These are phyloP conservation scores for Myotis pilosus DNA, from an alignment of 2,797 vertebrate species.

Conservation along the genomic window DNA sequence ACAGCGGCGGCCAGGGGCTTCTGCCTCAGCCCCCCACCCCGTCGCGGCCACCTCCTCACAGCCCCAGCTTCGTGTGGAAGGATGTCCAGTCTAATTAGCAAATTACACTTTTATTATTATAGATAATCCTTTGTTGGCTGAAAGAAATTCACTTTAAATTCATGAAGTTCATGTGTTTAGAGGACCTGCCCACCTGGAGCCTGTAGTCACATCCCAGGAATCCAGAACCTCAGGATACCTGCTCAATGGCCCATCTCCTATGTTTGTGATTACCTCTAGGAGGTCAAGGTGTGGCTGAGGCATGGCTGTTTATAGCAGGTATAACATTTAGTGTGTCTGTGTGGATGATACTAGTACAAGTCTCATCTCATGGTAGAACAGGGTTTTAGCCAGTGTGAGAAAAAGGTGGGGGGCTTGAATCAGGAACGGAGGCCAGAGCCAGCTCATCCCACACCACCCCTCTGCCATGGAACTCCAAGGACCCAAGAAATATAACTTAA, in stretches of 20 bases:
- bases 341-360: no score
- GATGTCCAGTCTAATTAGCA: no score
- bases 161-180: not conserved
- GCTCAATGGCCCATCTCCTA: not conserved
- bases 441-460: rapidly evolving
- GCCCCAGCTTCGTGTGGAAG: no score
- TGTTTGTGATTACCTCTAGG: not conserved
- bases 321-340: not conserved
- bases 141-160: not conserved
- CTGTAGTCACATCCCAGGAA: not conserved
- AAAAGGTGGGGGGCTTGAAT: not conserved
- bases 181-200: not conserved
- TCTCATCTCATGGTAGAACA: not conserved
- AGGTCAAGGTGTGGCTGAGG: not conserved
- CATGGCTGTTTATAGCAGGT: not conserved
- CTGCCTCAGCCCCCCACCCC: no score
- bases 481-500: not conserved
- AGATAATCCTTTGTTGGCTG: no score
- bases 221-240: not conserved
- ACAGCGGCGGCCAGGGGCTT: no score
- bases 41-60: rapidly evolving
- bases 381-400: not conserved
- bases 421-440: not conserved
- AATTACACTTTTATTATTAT: no score
- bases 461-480: not conserved